Evolutionary conservation across 2,797 vertebrate genomes (phyloP).

Genomic region (Mastacembelus armatus): DNA sequence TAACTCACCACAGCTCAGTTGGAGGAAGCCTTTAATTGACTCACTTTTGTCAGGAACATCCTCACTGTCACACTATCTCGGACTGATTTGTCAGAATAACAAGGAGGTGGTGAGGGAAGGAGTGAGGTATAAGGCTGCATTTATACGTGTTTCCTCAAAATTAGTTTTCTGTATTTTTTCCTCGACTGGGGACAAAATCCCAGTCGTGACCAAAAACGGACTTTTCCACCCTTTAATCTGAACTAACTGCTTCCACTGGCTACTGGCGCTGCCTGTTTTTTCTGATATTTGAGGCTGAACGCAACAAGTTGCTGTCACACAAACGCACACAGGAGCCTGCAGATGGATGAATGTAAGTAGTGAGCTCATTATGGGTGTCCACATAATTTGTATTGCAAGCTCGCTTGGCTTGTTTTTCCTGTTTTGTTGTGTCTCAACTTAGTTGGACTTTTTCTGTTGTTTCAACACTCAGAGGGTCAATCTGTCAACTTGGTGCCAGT

Average conservation of each 20-base stretch:
- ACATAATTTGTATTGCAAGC: conserved; percentile 57
- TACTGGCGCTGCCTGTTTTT: conserved; percentile 14
- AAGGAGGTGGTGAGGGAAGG: background rate
- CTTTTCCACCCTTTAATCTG: conserved; percentile 24
- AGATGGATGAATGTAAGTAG: conserved; percentile 10
- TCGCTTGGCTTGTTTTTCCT: background rate
- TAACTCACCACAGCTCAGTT: conserved; percentile 3
- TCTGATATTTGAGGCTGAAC: conserved; percentile 17
- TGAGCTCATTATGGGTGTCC: conserved; percentile 33
- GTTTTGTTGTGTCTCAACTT: conserved; percentile 44
- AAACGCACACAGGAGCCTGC: conserved; percentile 10
- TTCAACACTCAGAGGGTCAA: conserved; percentile 62
- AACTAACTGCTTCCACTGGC: conserved; percentile 24
- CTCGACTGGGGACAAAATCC: too few species aligned
- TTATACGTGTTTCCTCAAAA: conserved; percentile 29
- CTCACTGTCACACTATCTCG: background rate
- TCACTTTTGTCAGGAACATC: conserved; percentile 30
- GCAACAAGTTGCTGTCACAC: conserved; percentile 22
- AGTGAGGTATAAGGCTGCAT: conserved; percentile 13
- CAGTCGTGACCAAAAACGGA: conserved; percentile 11
- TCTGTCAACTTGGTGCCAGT: conserved; percentile 67
- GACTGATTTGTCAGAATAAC: conserved; percentile 36
- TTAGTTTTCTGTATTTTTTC: conserved; percentile 24
- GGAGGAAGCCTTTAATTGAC: conserved; percentile 42
- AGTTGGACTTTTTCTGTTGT: conserved; percentile 63